Evolutionary conservation across 2,113 vertebrate species (phyloP).

Genomic region (Trochalopteron elliotii): DNA sequence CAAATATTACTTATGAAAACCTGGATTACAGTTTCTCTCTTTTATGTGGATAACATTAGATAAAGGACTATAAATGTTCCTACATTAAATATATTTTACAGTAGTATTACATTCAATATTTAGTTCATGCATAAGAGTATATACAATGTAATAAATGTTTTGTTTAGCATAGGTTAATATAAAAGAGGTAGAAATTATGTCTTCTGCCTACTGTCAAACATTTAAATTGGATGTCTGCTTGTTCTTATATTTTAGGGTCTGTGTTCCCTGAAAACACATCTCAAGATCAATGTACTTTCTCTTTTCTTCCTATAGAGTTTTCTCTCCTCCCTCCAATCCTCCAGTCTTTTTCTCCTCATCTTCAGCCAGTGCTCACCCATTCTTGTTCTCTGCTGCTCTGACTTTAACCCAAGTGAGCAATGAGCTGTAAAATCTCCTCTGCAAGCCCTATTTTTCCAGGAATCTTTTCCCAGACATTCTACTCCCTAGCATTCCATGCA

Average conservation of each 20-base stretch:
- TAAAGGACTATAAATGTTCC: not conserved
- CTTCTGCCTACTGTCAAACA: not conserved
- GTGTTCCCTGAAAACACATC: not conserved
- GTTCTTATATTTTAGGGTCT: not conserved
- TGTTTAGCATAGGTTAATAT: not conserved
- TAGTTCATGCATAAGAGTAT: not conserved
- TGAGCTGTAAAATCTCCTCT: constrained; percentile 4
- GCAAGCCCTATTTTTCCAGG: not conserved
- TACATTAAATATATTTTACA: not conserved
- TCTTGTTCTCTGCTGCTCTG: not conserved
- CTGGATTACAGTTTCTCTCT: not conserved
- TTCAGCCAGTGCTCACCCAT: not conserved
- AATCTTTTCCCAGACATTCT: not conserved
- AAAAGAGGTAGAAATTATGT: not conserved
- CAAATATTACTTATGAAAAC: not conserved
- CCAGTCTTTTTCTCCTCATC: not conserved
- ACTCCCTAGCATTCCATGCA: not conserved
- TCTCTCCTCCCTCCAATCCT: not conserved
- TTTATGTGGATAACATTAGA: not conserved
- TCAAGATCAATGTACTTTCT: not conserved
- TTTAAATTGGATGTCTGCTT: not conserved
- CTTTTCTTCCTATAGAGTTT: not conserved
- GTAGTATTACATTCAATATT: not conserved
- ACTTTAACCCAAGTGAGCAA: not conserved
- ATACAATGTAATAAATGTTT: not conserved